Percentiles rank a stretch among this genome's conserved stretches.
Evolutionary conservation across 2,888 invertebrate species (phyloP).

Genomic region (Diarsia rubi): DNA sequence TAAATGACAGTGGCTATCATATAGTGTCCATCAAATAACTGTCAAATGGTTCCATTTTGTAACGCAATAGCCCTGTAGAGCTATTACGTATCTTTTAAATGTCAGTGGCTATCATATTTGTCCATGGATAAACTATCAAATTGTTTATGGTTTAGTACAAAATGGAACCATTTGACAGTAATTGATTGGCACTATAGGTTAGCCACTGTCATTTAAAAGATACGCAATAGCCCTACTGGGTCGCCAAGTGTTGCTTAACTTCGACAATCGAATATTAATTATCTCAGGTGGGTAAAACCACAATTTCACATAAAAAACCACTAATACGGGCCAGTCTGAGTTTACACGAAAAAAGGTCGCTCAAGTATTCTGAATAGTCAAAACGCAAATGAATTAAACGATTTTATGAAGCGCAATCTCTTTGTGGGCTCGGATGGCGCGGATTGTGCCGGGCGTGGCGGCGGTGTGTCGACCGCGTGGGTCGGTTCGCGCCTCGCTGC

Average conservation of each 20-base stretch:
- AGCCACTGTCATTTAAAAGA: no score
- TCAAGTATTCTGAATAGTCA: slow-evolving; percentile 5
- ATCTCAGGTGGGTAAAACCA: not conserved
- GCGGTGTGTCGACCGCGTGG: slow-evolving; percentile 61
- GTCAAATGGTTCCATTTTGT: no score
- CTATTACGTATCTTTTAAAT: no score
- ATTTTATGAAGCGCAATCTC: slow-evolving; percentile 42
- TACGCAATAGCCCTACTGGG: no score
- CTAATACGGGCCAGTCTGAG: not conserved
- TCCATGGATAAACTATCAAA: no score
- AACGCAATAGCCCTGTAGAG: no score
- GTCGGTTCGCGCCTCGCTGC: slow-evolving; percentile 79
- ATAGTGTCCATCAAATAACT: no score
- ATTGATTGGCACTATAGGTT: no score
- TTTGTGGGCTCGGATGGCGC: slow-evolving; percentile 53
- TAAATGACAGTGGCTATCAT: no score
- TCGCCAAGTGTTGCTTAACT: not conserved
- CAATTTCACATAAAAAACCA: not conserved
- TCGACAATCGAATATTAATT: not conserved
- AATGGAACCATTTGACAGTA: no score
- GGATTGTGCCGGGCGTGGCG: slow-evolving; percentile 52
- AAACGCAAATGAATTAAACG: slow-evolving; percentile 53
- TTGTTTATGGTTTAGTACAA: no score
- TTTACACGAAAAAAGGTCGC: not conserved
- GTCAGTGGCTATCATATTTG: no score